phyloP scores from a whole-genome alignment of 1,140 invertebrate genomes.

The Drosophila nikananu region DNA sequence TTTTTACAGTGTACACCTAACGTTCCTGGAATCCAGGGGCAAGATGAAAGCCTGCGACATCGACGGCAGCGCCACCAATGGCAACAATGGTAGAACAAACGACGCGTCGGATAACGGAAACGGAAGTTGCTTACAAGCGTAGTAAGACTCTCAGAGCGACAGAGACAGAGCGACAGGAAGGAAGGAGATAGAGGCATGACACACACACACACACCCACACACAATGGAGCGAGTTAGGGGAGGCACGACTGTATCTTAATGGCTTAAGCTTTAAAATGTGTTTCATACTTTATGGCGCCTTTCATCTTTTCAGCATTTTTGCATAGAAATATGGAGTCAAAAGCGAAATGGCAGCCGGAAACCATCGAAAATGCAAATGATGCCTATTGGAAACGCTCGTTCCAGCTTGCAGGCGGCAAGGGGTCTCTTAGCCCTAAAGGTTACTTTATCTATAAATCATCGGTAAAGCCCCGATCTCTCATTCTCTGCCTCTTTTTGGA shows the following conservation, averaged over 20 bases:
- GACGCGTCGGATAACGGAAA: constrained; percentile 75
- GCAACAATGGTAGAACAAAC: constrained; percentile 72
- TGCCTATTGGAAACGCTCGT: constrained; percentile 35
- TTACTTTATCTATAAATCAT: constrained; percentile 32
- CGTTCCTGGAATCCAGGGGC: constrained; percentile 3
- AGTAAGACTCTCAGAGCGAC: constrained; percentile 28
- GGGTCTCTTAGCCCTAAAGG: constrained; percentile 9
- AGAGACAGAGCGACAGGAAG: constrained; percentile 6
- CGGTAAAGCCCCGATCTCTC: background rate
- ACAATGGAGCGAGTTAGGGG: constrained; percentile 9
- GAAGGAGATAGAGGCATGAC: background rate
- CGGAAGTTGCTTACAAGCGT: constrained; percentile 77
- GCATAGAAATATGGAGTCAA: constrained; percentile 22
- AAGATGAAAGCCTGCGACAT: constrained; percentile 22
- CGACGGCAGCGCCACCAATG: constrained; percentile 37
- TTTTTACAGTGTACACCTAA: background rate
- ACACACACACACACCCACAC: too few species aligned
- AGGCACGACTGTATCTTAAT: constrained; percentile 45
- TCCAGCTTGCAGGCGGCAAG: background rate
- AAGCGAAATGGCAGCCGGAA: constrained; percentile 9
- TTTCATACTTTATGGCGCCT: constrained; percentile 47
- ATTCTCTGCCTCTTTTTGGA: background rate
- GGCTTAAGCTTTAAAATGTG: constrained; percentile 68
- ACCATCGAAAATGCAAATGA: constrained; percentile 46
- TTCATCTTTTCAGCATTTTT: constrained; percentile 42